These are phyloP conservation scores for Premnoplex brunnescens DNA, from an alignment of 2,797 vertebrate genomes.

Conservation along the genomic window DNA sequence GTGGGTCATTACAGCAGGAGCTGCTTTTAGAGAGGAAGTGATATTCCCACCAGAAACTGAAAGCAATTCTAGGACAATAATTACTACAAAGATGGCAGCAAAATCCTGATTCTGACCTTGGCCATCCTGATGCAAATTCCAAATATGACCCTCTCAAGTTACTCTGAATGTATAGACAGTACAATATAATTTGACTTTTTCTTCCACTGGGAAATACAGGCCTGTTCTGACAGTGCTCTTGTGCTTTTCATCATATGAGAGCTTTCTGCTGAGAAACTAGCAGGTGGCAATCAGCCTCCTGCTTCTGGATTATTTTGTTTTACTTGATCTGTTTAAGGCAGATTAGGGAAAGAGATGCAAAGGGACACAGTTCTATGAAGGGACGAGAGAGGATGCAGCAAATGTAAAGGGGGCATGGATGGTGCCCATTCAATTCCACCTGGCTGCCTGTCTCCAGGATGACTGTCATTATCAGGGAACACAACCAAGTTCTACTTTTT, in stretches of 20 bases:
- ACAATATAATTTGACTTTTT: background rate
- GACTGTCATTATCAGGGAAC: background rate
- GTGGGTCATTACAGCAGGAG: background rate
- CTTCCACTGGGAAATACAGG: background rate
- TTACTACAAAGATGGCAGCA: background rate
- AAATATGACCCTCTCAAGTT: background rate
- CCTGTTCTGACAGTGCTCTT: background rate
- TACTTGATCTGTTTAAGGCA: background rate
- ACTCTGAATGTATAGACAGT: background rate
- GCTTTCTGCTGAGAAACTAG: background rate
- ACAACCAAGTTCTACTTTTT: background rate
- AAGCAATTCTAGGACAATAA: background rate
- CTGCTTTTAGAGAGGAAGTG: background rate
- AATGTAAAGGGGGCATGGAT: background rate
- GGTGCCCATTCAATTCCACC: background rate
- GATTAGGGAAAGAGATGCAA: background rate
- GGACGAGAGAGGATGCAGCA: background rate
- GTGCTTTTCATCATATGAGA: background rate
- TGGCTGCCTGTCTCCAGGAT: background rate
- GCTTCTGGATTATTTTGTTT: background rate
- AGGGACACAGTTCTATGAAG: background rate
- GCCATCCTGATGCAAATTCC: background rate
- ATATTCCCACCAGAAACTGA: background rate
- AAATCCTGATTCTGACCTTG: background rate
- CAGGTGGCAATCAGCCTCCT: background rate